phyloP scores from a whole-genome alignment of 1,140 invertebrate species.

The Meteorus sp. region DNA sequence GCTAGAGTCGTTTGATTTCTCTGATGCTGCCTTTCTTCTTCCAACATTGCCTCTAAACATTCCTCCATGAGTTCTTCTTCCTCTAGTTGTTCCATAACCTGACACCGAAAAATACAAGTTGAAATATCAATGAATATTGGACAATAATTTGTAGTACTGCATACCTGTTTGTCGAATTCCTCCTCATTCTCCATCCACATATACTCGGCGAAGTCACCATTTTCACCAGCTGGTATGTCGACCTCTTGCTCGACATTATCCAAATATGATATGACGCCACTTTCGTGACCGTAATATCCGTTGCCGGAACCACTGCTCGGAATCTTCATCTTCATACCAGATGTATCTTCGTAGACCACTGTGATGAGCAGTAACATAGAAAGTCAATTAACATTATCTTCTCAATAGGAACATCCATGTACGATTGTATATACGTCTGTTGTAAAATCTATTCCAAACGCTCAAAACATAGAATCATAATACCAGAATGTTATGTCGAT shows the following conservation, averaged over 20 bases:
- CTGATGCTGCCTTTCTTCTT: slow-evolving; percentile 63
- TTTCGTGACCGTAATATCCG: slow-evolving; percentile 61
- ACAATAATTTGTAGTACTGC: slow-evolving; percentile 13
- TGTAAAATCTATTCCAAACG: background rate
- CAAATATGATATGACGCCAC: slow-evolving; percentile 53
- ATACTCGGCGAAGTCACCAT: slow-evolving; percentile 82
- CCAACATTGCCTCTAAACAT: slow-evolving; percentile 81
- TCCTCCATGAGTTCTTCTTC: slow-evolving; percentile 86
- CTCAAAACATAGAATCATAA: background rate
- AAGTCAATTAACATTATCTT: slow-evolving; percentile 6
- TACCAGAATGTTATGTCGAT: background rate
- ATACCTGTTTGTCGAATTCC: slow-evolving; percentile 83
- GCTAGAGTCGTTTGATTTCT: slow-evolving; percentile 54
- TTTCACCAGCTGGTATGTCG: slow-evolving; percentile 59
- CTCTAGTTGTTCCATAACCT: slow-evolving; percentile 80
- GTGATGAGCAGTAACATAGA: slow-evolving; percentile 20
- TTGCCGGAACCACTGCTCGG: slow-evolving; percentile 59
- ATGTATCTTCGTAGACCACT: slow-evolving; percentile 25
- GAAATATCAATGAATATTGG: background rate
- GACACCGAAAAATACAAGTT: slow-evolving; percentile 16
- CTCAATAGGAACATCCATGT: too few relatives aligned
- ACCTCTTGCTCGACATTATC: slow-evolving; percentile 58
- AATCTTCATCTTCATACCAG: slow-evolving; percentile 64
- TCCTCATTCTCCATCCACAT: slow-evolving; percentile 92
- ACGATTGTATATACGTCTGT: background rate